Evolutionary conservation across 2,113 vertebrate genomes (phyloP), one percentile per base, ranked within the genome.

Genomic region (Caracal caracal): DNA sequence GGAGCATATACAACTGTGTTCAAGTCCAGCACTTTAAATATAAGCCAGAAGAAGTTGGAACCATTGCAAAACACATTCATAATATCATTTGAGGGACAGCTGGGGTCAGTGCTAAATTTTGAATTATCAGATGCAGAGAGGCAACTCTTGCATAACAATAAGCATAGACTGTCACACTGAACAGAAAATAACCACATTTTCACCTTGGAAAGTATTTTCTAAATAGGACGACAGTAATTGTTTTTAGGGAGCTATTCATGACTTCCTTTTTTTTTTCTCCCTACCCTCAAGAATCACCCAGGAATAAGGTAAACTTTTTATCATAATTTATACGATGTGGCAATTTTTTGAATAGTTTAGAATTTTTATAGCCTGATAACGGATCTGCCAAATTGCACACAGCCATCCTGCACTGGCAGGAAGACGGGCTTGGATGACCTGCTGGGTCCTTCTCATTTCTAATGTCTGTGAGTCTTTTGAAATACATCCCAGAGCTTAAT

Each of bases 401-500:
- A 93, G 79, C 88, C 76, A 76, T 95, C 63, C 78, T 49, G 56
- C 61, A 17, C 96, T 97, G 97, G 96, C 96, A 96, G 87, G 49
- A 84, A 94, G 93, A 93, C 20, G 73, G 68, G 70, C 94, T 96
- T 68, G 92, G 70, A 37, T 97, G 97, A 93, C 96, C 96, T 90
- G 87, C 95, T 90, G 84, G 92, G 83, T 88, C 93, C 61, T 95
- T 96, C 94, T 94, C 86, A 68, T 97, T 95, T 88, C 84, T 75
- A 22, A 94, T 78, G 80, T 97, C 94, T 95, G 88, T 22, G 86
- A 96, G 51, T 95, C 96, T 98, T 96, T 96, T 97, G 97, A 98
- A 97, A 97, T 85, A 95, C 83, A 92, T 96, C 90, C 95, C 92
- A 33, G 96, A 98, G 96, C 89, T 98, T 96, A 97, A 97, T 96